Conservation (phyloP, 2,113 vertebrate species). For the Pipra filicauda region DNA sequence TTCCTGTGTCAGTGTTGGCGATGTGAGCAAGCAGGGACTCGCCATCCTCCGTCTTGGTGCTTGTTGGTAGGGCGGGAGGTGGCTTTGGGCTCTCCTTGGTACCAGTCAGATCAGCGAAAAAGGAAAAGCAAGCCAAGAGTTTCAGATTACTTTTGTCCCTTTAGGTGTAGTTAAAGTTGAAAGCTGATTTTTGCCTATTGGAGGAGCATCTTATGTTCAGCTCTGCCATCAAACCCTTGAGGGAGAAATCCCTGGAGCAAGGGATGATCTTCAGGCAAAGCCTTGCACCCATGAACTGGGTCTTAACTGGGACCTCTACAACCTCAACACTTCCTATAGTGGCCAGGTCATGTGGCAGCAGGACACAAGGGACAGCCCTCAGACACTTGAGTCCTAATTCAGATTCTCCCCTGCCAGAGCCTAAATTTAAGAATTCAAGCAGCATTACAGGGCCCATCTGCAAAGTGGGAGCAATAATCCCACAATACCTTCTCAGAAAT, state of each 20-base stretch:
- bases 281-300: background rate
- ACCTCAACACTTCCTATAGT: background rate
- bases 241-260: background rate
- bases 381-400: background rate
- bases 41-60: background rate
- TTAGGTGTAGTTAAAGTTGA: background rate
- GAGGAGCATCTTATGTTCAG: background rate
- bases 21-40: conserved; percentile 23
- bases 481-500: conserved; percentile 47
- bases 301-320: background rate
- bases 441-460: conserved; percentile 34
- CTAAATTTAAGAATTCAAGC: conserved; percentile 32
- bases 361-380: background rate
- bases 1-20: background rate
- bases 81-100: conserved; percentile 67
- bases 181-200: background rate
- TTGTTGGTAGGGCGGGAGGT: background rate
- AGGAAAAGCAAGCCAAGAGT: background rate
- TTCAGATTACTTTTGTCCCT: background rate
- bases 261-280: background rate
- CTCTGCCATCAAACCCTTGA: background rate
- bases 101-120: conserved; percentile 6
- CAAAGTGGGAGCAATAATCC: conserved; percentile 56
- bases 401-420: background rate
- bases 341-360: background rate